Percentiles rank a stretch among this genome's conserved stretches.
phyloP scores from a whole-genome alignment of 2,113 vertebrate genomes.

The Suncus etruscus region DNA sequence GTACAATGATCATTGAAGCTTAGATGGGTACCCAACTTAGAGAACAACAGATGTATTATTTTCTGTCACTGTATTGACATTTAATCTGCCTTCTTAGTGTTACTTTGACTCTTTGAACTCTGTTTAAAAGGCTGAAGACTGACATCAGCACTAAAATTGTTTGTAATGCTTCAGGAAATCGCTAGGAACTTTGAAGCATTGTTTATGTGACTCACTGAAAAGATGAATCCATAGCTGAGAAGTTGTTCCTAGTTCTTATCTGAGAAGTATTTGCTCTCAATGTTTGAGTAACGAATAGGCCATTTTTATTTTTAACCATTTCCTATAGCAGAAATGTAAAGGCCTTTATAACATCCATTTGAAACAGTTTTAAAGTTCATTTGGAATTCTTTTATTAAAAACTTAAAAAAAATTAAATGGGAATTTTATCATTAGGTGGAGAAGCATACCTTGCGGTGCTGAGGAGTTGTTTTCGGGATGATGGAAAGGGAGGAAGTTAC shows the following conservation, averaged over 20 bases:
- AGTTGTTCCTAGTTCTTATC: neutral
- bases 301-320: neutral
- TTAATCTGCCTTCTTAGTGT: neutral
- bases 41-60: neutral
- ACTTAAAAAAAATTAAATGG: neutral
- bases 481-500: too few relatives aligned
- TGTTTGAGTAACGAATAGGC: neutral
- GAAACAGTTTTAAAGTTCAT: neutral
- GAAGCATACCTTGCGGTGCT: too few relatives aligned
- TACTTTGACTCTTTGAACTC: neutral
- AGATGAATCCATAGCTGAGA: neutral
- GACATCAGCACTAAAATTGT: neutral
- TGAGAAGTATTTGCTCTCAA: neutral
- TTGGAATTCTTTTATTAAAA: neutral
- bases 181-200: slow-evolving; percentile 9
- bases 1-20: neutral
- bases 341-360: neutral
- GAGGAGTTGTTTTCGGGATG: too few relatives aligned
- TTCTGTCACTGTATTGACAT: neutral
- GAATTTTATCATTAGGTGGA: neutral
- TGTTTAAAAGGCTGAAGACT: neutral
- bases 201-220: neutral
- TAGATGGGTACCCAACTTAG: neutral
- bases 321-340: neutral
- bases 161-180: neutral